Evolutionary conservation across 2,113 vertebrate species (phyloP), one percentile per base, ranked within the genome.

Genomic region (Theropithecus gelada): DNA sequence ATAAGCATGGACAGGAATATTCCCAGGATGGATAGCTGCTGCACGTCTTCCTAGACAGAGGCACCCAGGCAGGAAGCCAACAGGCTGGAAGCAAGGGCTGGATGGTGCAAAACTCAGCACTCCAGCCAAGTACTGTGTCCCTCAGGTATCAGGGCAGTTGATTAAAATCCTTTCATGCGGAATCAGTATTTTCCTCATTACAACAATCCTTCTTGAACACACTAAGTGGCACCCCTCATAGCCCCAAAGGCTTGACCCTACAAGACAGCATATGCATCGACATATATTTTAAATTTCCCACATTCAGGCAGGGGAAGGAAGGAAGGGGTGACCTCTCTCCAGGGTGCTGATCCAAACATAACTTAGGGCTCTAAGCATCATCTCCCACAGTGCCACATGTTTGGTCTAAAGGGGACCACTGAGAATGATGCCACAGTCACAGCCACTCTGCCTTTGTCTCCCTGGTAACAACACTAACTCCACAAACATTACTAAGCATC

Each of bases 161-260:
- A 99, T 99, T 99, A 99, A 99, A 99, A 98, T 98, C 98, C 97
- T 98, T 99, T 98, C 98, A 99, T 98, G 98, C 98, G 98, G 98
- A 99, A 99, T 99, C 99, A 98, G 98, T 99, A 98, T 97, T 98
- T 99, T 98, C 97, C 98, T 99, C 98, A 99, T 99, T 99, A 98
- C 88, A 98, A 98, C 96, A 98, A 98, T 98, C 97, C 97, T 98
- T 98, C 97, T 97, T 97, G 95, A 98, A 98, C 98, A 98, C 96
- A 97, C 87, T 3, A 27, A 98, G 88, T 88, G 89, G 76, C 86
- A 96, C 66, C 81, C 80, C 89, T 96, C 52, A 85, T 7, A 70
- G 48, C 88, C 93, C 88, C 13, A 88, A 96, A 0, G 2, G 85
- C 30, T 96, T 95, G 88, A 94, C 96, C 76, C 94, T 89, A 84